These are phyloP conservation scores for Ceratosolen solmsi DNA, from an alignment of 1,140 invertebrate species.

Conservation along the genomic window DNA sequence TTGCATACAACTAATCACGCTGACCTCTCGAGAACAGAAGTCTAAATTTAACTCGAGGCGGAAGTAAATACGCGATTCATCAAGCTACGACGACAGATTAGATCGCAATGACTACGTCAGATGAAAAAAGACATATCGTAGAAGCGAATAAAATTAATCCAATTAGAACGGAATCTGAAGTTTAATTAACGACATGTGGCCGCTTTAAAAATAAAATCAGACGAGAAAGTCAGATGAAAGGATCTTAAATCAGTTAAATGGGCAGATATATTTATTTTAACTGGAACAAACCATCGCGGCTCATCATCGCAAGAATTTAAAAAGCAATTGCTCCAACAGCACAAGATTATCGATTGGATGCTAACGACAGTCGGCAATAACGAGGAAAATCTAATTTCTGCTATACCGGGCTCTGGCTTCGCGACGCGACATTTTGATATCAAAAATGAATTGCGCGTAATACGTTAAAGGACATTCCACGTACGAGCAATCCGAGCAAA, in stretches of 20 bases:
- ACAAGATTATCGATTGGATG: too few relatives aligned
- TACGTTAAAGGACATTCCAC: not conserved
- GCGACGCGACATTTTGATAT: too few relatives aligned
- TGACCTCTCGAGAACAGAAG: not conserved
- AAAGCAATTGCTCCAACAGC: not conserved
- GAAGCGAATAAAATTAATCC: slow-evolving; percentile 56
- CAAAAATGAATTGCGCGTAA: not conserved
- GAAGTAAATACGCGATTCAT: slow-evolving; percentile 31
- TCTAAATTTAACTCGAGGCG: not conserved
- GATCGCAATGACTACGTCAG: slow-evolving; percentile 31
- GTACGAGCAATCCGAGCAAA: not conserved
- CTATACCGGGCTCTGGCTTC: too few relatives aligned
- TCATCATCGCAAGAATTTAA: not conserved
- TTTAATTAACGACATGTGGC: slow-evolving; percentile 57
- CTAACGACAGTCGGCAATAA: too few relatives aligned
- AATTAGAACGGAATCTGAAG: slow-evolving; percentile 64
- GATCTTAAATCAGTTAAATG: slow-evolving; percentile 1
- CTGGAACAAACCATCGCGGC: not conserved
- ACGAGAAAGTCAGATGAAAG: slow-evolving; percentile 13
- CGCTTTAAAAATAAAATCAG: slow-evolving; percentile 3
- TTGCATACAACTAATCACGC: not conserved
- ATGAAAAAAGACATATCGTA: slow-evolving; percentile 31
- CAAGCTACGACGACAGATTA: slow-evolving; percentile 23
- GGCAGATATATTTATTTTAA: not conserved
- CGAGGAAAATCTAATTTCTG: too few relatives aligned